phyloP scores from a whole-genome alignment of 2,888 invertebrate species.

The Torymus texanus region DNA sequence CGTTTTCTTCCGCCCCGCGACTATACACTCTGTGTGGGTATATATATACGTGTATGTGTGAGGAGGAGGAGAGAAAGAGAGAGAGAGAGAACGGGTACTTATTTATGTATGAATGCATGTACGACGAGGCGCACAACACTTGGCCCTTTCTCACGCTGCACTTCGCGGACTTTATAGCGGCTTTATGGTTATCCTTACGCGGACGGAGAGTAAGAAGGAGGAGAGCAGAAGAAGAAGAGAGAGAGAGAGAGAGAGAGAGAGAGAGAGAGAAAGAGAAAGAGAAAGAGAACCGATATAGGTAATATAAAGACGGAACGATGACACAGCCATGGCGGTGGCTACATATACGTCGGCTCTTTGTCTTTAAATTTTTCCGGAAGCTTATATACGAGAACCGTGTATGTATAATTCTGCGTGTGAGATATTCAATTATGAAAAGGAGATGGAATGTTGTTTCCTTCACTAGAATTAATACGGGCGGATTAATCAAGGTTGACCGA shows the following conservation, averaged over 20 bases:
- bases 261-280: neutral
- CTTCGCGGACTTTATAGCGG: slow-evolving; percentile 58
- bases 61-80: too few relatives aligned
- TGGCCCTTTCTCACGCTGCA: slow-evolving; percentile 64
- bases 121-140: slow-evolving; percentile 53
- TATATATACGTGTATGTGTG: neutral
- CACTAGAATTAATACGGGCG: slow-evolving; percentile 6
- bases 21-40: neutral
- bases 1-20: slow-evolving; percentile 31
- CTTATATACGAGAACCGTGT: too few relatives aligned
- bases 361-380: neutral
- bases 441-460: neutral
- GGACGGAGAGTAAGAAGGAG: slow-evolving; percentile 8
- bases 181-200: slow-evolving; percentile 57
- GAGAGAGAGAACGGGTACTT: slow-evolving; percentile 25
- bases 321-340: neutral
- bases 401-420: neutral
- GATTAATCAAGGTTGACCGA: slow-evolving; percentile 23
- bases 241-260: neutral
- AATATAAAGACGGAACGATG: slow-evolving; percentile 54
- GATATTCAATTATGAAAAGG: slow-evolving; percentile 9
- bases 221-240: neutral
- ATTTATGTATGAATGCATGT: slow-evolving; percentile 52
- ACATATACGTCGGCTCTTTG: neutral
- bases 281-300: slow-evolving; percentile 33